phyloP scores from a whole-genome alignment of 2,888 invertebrate species.

The Drosophila quinaria region DNA sequence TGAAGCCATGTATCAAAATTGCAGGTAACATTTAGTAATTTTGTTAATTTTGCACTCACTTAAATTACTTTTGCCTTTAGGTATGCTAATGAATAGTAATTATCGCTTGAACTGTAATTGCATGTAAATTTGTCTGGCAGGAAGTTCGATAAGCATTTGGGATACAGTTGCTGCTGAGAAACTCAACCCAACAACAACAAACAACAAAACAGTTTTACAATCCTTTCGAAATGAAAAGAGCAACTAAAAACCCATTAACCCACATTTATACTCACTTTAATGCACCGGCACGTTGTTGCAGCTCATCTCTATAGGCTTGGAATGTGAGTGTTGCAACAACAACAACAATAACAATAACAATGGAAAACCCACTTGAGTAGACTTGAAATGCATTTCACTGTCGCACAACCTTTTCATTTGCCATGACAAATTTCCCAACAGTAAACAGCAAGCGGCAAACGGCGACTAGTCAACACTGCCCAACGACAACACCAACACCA shows the following conservation, averaged over 20 bases:
- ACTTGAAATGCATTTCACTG: slow-evolving; percentile 75
- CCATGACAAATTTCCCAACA: slow-evolving; percentile 59
- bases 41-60: background rate
- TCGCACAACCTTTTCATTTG: slow-evolving; percentile 64
- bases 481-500: slow-evolving; percentile 35
- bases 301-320: slow-evolving; percentile 43
- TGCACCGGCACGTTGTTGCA: slow-evolving; percentile 50
- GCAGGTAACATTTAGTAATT: background rate
- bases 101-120: background rate
- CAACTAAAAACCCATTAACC: slow-evolving; percentile 83
- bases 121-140: slow-evolving; percentile 18
- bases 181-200: background rate
- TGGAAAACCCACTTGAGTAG: slow-evolving; percentile 47
- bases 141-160: slow-evolving; percentile 64
- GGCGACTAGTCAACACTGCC: slow-evolving; percentile 61
- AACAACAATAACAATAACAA: slow-evolving; percentile 46
- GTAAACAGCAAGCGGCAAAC: slow-evolving; percentile 36
- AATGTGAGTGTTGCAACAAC: slow-evolving; percentile 25
- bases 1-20: background rate
- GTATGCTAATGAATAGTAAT: slow-evolving; percentile 14
- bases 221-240: slow-evolving; percentile 59
- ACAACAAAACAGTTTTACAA: slow-evolving; percentile 9
- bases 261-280: slow-evolving; percentile 74
- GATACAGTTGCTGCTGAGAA: background rate
- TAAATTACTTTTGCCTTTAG: background rate